phyloP scores from a whole-genome alignment of 2,888 invertebrate species.

The Cheilosia variabilis region DNA sequence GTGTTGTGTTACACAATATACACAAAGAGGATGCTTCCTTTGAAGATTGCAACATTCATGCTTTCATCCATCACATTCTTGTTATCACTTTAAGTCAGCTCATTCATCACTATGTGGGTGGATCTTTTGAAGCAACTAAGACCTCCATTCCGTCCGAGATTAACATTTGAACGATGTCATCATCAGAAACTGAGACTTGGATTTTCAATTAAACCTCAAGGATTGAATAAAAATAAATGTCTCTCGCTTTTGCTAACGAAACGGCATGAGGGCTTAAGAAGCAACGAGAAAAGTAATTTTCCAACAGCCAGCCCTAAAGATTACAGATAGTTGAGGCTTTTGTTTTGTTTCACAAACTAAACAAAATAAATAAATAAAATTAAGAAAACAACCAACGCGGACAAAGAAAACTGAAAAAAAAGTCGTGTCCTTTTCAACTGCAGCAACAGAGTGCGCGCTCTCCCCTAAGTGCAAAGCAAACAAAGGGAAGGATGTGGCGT shows the following conservation, averaged over 20 bases:
- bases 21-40: slow-evolving; percentile 43
- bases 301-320: not conserved
- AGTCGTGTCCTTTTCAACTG: slow-evolving; percentile 14
- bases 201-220: slow-evolving; percentile 60
- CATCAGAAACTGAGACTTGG: slow-evolving; percentile 56
- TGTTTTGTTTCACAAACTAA: not conserved
- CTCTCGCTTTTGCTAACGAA: not conserved
- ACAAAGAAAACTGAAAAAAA: slow-evolving; percentile 9
- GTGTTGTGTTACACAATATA: slow-evolving; percentile 4
- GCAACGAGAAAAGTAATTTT: too few relatives aligned
- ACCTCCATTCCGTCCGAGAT: slow-evolving; percentile 22
- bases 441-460: slow-evolving; percentile 22
- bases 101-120: slow-evolving; percentile 36
- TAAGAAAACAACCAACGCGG: slow-evolving; percentile 7
- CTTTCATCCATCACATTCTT: not conserved
- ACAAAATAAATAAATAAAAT: slow-evolving; percentile 22
- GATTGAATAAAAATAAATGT: slow-evolving; percentile 16
- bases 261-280: too few relatives aligned
- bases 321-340: not conserved
- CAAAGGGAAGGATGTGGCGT: slow-evolving; percentile 45
- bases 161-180: slow-evolving; percentile 71
- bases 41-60: slow-evolving; percentile 23
- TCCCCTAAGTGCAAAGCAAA: slow-evolving; percentile 46
- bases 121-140: slow-evolving; percentile 49
- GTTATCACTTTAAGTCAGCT: slow-evolving; percentile 31